Percentiles rank a stretch among this genome's conserved stretches.
phyloP scores from a whole-genome alignment of 2,888 invertebrate genomes.

The Stegana nigrithorax region DNA sequence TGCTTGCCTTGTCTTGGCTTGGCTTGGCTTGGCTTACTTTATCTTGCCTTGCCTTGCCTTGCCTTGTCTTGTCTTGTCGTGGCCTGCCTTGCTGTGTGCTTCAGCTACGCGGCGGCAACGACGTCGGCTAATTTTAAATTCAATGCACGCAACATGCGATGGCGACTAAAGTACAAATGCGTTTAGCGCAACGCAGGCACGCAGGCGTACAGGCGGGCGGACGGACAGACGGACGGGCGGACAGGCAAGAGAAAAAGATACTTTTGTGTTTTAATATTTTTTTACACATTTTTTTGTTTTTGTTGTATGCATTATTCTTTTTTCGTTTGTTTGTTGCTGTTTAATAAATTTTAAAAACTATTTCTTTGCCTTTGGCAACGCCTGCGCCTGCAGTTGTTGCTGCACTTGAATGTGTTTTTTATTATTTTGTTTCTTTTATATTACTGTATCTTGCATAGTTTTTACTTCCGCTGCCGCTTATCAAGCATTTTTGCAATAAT shows the following conservation, averaged over 20 bases:
- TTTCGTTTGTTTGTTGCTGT: conserved; percentile 1
- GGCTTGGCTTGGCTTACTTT: neutral
- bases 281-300: too few species aligned
- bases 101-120: conserved; percentile 4
- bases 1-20: too few species aligned
- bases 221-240: too few species aligned
- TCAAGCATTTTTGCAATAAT: too few species aligned
- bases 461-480: too few species aligned
- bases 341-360: conserved; percentile 6
- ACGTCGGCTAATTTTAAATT: conserved; percentile 19
- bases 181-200: too few species aligned
- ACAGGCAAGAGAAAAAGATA: neutral
- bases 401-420: neutral
- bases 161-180: conserved; percentile 20
- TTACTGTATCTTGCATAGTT: too few species aligned
- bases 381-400: neutral
- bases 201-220: too few species aligned
- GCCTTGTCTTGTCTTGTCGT: neutral
- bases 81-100: neutral
- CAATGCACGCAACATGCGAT: conserved; percentile 3
- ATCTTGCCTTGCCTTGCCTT: neutral
- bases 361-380: neutral
- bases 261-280: neutral
- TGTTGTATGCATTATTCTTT: neutral
- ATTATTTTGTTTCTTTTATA: neutral